Base-by-base conservation (phyloP, 2,113 vertebrate genomes). In the Oxyura jamaicensis region DNA sequence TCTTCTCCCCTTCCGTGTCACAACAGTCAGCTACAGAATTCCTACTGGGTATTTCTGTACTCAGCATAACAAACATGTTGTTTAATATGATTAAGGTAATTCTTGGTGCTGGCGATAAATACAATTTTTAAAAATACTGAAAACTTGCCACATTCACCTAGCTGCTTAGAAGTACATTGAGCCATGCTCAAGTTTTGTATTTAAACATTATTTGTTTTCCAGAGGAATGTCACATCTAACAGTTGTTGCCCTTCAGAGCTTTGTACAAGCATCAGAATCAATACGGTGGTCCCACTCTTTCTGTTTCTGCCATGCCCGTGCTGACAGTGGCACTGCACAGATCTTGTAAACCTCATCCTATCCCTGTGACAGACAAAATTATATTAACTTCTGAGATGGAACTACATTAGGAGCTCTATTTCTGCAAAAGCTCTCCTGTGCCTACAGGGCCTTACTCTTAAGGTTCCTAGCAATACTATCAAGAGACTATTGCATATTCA, bases 331-430 rank as follows among this genome's bases (percentile, higher is more conserved):
- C 60, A 28, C 66, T 8, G 6, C 4, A 5, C 12, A 16, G 53
- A 39, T 2, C 31, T 44, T 26, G 13, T 13, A 62, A 56, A 68
- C 35, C n/a, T 29, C 46, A 72, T n/a, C 36, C 18, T 59, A 66
- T 35, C 9, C 41, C n/a, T 16, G 5, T 1, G 2, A 28, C 44
- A 42, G 41, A 58, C 6, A 11, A 42, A 74, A 22, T 8, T 0
- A 7, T 5, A 50, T 6, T 25, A 73, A 28, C 41, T 77, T 39
- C 31, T 44, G 31, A 77, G 71, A 66, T 3, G 3, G 11, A 86
- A 58, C 65, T 14, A 36, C 14, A 21, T 16, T 7, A 83, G 35
- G 21, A 86, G 33, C 14, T 86, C 59, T 74, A n/a, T 5, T 48
- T 35, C 52, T 55, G 46, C 52, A 72, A 56, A 72, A 67, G 26